Conservation (phyloP, 2,888 invertebrate genomes). For the Deilephila porcellus region DNA sequence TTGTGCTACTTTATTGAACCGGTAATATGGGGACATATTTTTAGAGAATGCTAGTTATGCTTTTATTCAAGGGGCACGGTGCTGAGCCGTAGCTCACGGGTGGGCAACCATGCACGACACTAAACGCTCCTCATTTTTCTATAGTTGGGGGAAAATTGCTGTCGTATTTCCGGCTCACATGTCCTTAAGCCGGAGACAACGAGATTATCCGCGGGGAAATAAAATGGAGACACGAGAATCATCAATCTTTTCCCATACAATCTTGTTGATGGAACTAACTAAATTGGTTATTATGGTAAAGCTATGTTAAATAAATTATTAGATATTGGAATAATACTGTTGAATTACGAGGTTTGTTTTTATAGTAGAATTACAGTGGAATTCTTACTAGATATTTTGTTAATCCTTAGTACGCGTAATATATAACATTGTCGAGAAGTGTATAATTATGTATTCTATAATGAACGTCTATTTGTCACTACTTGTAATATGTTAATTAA, state of each 20-base stretch:
- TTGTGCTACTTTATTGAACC: constrained; percentile 4
- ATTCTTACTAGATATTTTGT: background rate
- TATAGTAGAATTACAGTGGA: background rate
- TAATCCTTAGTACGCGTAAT: background rate
- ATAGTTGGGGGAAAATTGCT: constrained; percentile 81
- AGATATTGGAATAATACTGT: background rate
- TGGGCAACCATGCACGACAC: constrained; percentile 70
- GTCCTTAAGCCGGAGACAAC: constrained; percentile 82
- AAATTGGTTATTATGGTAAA: constrained; percentile 53
- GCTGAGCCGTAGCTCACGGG: constrained; percentile 53
- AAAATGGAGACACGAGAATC: constrained; percentile 78
- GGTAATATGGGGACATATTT: background rate
- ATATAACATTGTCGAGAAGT: background rate
- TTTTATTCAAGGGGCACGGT: constrained; percentile 6
- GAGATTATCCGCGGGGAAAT: constrained; percentile 81
- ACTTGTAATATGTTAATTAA: background rate
- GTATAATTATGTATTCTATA: background rate
- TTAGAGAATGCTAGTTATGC: constrained; percentile 9
- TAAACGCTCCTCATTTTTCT: constrained; percentile 81
- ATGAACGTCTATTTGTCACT: background rate
- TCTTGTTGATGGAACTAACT: constrained; percentile 56
- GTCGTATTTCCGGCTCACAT: constrained; percentile 82
- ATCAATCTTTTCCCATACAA: constrained; percentile 72
- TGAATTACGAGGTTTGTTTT: background rate
- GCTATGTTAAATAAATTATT: constrained; percentile 26